phyloP scores from a whole-genome alignment of 1,140 invertebrate species.

The Drosophila tristis region DNA sequence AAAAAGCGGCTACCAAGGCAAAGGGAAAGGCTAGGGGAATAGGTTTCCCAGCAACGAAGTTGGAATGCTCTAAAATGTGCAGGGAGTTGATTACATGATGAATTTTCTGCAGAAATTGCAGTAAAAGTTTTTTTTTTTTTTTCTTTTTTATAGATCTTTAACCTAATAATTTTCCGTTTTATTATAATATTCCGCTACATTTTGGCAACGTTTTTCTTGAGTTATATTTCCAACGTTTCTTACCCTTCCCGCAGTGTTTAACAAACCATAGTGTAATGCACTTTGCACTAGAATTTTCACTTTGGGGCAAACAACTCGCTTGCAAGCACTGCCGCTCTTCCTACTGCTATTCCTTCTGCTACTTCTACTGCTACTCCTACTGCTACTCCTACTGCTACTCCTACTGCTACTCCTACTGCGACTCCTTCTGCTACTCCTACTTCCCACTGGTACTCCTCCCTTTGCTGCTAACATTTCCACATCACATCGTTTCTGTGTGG shows the following conservation, averaged over 20 bases:
- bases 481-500: constrained; percentile 41
- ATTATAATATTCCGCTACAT: too few species aligned
- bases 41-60: constrained; percentile 14
- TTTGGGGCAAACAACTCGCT: constrained; percentile 41
- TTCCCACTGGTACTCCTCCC: not conserved
- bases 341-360: not conserved
- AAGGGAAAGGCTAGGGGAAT: constrained; percentile 21
- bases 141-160: too few species aligned
- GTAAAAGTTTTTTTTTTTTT: too few species aligned
- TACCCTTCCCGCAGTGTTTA: too few species aligned
- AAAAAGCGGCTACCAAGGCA: constrained; percentile 44
- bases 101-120: not conserved
- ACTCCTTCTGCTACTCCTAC: not conserved
- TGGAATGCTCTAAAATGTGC: constrained; percentile 16
- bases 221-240: not conserved
- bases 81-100: too few species aligned
- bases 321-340: constrained; percentile 22
- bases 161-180: too few species aligned
- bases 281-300: constrained; percentile 21
- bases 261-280: constrained; percentile 59
- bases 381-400: not conserved
- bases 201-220: not conserved
- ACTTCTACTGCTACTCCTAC: not conserved
- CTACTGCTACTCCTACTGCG: not conserved
- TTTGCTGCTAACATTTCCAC: constrained; percentile 27